These are phyloP conservation scores for Spongia lamella DNA, from an alignment of 37 sponge, comb jelly and placozoan species.

Conservation along the genomic window DNA sequence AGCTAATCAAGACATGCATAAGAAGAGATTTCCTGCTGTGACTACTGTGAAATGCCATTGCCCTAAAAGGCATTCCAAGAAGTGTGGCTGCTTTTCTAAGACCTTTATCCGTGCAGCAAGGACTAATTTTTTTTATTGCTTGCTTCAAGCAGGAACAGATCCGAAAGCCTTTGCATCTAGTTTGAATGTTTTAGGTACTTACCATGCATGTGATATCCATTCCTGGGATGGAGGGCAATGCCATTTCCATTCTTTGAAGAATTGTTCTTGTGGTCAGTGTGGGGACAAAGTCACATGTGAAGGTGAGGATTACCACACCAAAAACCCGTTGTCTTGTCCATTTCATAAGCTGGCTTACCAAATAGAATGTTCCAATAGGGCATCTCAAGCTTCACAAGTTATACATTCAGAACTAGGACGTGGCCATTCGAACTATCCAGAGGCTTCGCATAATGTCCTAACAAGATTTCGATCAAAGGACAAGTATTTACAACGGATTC, in stretches of 20 bases:
- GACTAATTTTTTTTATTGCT: background rate
- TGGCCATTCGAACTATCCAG: slow-evolving; percentile 14
- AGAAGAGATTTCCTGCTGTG: slow-evolving; percentile 9
- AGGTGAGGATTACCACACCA: slow-evolving; percentile 16
- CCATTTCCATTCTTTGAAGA: slow-evolving; percentile 16
- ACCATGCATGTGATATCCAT: slow-evolving; percentile 17
- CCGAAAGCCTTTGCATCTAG: slow-evolving; percentile 1
- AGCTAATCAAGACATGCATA: background rate
- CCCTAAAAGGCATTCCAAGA: background rate
- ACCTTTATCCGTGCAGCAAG: background rate
- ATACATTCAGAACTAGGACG: slow-evolving; percentile 23
- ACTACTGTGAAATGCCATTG: slow-evolving; percentile 13
- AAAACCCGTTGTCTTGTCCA: background rate
- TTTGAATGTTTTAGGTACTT: background rate
- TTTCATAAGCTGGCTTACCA: slow-evolving; percentile 23
- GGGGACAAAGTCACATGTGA: slow-evolving; percentile 16
- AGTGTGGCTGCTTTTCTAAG: background rate
- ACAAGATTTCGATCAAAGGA: slow-evolving; percentile 17
- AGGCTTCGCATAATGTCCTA: slow-evolving; percentile 39
- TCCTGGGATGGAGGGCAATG: slow-evolving; percentile 17
- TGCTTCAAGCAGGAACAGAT: background rate
- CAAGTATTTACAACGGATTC: slow-evolving; percentile 11
- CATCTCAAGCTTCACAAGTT: background rate
- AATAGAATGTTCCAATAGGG: slow-evolving; percentile 4
- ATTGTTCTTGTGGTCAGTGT: slow-evolving; percentile 23